Conservation (phyloP, 1,140 invertebrate genomes). For the Bathynomus jamesi region DNA sequence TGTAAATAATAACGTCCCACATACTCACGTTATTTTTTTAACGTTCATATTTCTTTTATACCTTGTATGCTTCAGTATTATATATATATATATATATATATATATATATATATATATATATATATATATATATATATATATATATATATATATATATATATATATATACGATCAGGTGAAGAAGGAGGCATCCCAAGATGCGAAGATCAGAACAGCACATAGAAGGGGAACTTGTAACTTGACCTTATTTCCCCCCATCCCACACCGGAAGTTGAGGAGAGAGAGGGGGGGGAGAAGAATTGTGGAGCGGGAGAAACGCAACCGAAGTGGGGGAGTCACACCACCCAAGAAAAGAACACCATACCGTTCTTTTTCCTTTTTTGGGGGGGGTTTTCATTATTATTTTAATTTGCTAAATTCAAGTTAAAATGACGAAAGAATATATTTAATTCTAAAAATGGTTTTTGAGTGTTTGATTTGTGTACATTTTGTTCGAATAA, state of each 20-base stretch:
- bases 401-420: no score
- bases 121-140: constrained; percentile 3
- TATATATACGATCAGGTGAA: neutral
- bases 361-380: no score
- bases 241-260: neutral
- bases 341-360: neutral
- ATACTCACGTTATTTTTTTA: no score
- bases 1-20: no score
- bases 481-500: no score
- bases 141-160: constrained; percentile 3
- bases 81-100: constrained; percentile 3
- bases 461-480: no score
- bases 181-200: neutral
- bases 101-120: constrained; percentile 3
- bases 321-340: neutral
- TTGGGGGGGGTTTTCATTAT: no score
- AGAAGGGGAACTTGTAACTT: neutral
- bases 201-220: no score
- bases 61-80: no score
- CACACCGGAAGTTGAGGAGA: neutral
- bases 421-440: no score
- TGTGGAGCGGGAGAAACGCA: neutral
- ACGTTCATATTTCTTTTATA: no score
- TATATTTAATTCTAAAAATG: no score
- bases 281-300: neutral